A percentile compares a stretch with the other conserved stretches of the same genome.
Evolutionary conservation across 1,140 invertebrate genomes (phyloP).

Genomic region (Drosophila varians): DNA sequence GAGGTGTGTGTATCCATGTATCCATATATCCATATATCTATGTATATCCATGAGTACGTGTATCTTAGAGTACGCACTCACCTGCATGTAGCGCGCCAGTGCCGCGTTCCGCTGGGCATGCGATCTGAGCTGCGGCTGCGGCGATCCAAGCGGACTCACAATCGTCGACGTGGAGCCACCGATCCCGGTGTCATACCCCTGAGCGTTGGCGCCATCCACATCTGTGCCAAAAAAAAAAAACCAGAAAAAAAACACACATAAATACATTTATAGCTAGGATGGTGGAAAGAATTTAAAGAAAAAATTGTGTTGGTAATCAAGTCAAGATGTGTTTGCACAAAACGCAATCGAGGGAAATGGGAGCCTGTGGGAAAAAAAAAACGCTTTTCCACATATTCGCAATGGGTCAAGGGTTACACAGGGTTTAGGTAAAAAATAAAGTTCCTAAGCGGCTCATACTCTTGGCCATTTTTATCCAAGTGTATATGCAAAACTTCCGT

Average conservation of each 20-base stretch:
- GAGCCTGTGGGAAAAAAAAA: slow-evolving; percentile 21
- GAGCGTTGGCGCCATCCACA: slow-evolving; percentile 81
- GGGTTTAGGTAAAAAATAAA: slow-evolving; percentile 19
- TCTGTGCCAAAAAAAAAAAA: slow-evolving; percentile 47
- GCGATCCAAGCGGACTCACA: slow-evolving; percentile 80
- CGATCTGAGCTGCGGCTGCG: slow-evolving; percentile 79
- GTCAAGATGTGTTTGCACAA: slow-evolving; percentile 39
- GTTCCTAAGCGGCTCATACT: too few relatives aligned
- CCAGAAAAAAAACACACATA: slow-evolving; percentile 4
- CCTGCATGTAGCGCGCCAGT: slow-evolving; percentile 78
- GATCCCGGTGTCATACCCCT: slow-evolving; percentile 83
- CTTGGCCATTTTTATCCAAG: too few relatives aligned
- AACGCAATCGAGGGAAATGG: slow-evolving; percentile 33
- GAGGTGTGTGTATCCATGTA: slow-evolving; percentile 8
- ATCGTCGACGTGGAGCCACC: slow-evolving; percentile 83
- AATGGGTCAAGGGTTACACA: slow-evolving; percentile 29
- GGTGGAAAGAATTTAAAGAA: background rate
- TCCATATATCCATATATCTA: background rate
- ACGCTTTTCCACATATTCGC: slow-evolving; percentile 1
- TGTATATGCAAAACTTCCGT: background rate
- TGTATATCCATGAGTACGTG: background rate
- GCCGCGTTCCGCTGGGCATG: slow-evolving; percentile 79
- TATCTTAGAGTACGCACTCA: slow-evolving; percentile 64
- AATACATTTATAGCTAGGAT: too few relatives aligned
- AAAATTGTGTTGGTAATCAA: slow-evolving; percentile 28